phyloP scores from a whole-genome alignment of 2,888 invertebrate species.

The Netelia virgata region DNA sequence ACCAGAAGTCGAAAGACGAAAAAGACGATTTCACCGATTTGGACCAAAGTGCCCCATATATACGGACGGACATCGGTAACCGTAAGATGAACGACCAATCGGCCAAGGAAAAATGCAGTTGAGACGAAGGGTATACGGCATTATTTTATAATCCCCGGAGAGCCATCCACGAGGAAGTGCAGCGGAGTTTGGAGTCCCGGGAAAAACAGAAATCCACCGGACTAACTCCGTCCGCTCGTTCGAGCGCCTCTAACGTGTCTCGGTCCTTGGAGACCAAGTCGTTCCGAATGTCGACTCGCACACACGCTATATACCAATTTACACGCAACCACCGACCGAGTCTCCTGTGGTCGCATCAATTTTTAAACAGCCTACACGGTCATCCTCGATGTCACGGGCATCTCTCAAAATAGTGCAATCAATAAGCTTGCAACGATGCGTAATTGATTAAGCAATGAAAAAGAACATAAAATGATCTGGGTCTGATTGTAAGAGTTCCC shows the following conservation, averaged over 20 bases:
- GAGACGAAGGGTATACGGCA: constrained; percentile 46
- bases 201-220: constrained; percentile 20
- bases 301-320: constrained; percentile 29
- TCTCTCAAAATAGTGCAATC: not conserved
- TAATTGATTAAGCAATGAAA: not conserved
- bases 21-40: constrained; percentile 20
- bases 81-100: constrained; percentile 62
- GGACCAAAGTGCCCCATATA: constrained; percentile 1
- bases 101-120: constrained; percentile 45
- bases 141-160: constrained; percentile 51
- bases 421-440: not conserved
- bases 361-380: not conserved
- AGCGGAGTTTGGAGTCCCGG: constrained; percentile 50
- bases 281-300: constrained; percentile 11
- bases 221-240: not conserved
- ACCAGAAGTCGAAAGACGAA: not conserved
- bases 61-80: constrained; percentile 40
- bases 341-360: constrained; percentile 20
- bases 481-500: too few relatives aligned
- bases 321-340: constrained; percentile 16
- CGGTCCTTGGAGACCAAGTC: constrained; percentile 27
- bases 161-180: constrained; percentile 55
- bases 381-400: too few relatives aligned
- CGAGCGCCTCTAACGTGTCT: constrained; percentile 10
- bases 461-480: too few relatives aligned